phyloP scores from a whole-genome alignment of 2,888 invertebrate species.

The Anaspis maculata region DNA sequence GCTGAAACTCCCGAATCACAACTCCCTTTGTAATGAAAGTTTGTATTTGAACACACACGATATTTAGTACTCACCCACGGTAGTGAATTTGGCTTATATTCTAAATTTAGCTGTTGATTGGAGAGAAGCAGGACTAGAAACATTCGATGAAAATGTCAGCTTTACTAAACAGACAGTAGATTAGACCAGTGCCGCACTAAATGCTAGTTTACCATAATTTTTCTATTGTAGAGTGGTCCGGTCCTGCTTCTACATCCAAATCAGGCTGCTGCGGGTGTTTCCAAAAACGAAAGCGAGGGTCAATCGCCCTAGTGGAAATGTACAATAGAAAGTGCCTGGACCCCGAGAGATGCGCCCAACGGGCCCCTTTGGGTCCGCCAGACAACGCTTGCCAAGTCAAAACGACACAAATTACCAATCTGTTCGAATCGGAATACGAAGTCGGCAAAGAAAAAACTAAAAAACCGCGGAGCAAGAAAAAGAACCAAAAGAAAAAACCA shows the following conservation, averaged over 20 bases:
- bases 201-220: constrained; percentile 11
- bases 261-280: constrained; percentile 41
- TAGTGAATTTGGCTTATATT: too few species aligned
- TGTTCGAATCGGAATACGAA: constrained; percentile 47
- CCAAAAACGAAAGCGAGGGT: constrained; percentile 38
- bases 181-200: too few species aligned
- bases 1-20: too few species aligned
- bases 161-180: too few species aligned
- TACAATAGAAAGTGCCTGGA: constrained; percentile 42
- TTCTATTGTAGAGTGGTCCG: constrained; percentile 41
- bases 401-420: constrained; percentile 25
- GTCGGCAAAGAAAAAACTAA: constrained; percentile 35
- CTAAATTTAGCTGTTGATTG: constrained; percentile 3
- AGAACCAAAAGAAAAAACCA: constrained; percentile 23
- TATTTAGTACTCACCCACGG: too few species aligned
- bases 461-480: constrained; percentile 19
- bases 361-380: constrained; percentile 38
- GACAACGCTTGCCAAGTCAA: constrained; percentile 33
- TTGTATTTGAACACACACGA: too few species aligned
- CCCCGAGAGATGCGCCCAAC: constrained; percentile 34
- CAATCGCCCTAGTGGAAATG: constrained; percentile 48
- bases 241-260: constrained; percentile 42
- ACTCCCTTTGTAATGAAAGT: too few species aligned
- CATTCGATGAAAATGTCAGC: constrained; percentile 1
- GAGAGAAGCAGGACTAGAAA: constrained; percentile 33